Percentiles rank a stretch among this genome's conserved stretches.
Conservation (phyloP, 2,797 vertebrate species). For the Scarus forsteni region DNA sequence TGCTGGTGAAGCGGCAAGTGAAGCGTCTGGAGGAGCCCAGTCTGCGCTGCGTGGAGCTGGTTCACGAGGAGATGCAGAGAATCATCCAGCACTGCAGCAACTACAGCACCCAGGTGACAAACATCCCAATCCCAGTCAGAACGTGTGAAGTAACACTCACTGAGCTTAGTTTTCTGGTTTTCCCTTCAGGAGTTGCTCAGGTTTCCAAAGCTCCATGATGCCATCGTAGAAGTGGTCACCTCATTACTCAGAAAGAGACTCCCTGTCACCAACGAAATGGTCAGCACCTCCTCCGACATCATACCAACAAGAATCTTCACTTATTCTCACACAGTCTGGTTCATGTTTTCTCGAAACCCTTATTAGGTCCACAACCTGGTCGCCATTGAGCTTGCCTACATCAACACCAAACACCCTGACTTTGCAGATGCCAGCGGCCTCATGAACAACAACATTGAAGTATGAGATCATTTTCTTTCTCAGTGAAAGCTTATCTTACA, state of each 20-base stretch:
- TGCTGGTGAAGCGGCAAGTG: slow-evolving; percentile 96
- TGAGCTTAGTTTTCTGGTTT: background rate
- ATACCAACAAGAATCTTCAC: background rate
- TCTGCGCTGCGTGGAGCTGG: slow-evolving; percentile 95
- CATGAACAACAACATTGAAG: slow-evolving; percentile 99
- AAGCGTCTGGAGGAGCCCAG: slow-evolving; percentile 97
- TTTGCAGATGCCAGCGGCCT: slow-evolving; percentile 97
- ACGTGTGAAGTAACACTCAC: background rate
- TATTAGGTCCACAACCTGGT: slow-evolving; percentile 97
- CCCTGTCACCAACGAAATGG: slow-evolving; percentile 98
- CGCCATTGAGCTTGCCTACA: slow-evolving; percentile 97
- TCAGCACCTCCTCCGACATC: slow-evolving; percentile 63
- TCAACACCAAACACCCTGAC: slow-evolving; percentile 99
- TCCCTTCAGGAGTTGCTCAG: slow-evolving; percentile 90
- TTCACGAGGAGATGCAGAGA: slow-evolving; percentile 98
- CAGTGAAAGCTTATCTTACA: no score
- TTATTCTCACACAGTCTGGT: background rate
- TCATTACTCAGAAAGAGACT: slow-evolving; percentile 94
- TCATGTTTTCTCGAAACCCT: background rate
- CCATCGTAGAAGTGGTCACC: slow-evolving; percentile 98
- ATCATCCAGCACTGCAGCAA: slow-evolving; percentile 97
- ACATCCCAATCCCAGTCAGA: background rate
- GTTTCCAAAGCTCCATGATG: slow-evolving; percentile 97
- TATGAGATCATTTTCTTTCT: no score
- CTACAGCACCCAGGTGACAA: slow-evolving; percentile 84